Evolutionary conservation across 2,888 invertebrate genomes (phyloP).

Genomic region (Pyrrhosoma nymphula): DNA sequence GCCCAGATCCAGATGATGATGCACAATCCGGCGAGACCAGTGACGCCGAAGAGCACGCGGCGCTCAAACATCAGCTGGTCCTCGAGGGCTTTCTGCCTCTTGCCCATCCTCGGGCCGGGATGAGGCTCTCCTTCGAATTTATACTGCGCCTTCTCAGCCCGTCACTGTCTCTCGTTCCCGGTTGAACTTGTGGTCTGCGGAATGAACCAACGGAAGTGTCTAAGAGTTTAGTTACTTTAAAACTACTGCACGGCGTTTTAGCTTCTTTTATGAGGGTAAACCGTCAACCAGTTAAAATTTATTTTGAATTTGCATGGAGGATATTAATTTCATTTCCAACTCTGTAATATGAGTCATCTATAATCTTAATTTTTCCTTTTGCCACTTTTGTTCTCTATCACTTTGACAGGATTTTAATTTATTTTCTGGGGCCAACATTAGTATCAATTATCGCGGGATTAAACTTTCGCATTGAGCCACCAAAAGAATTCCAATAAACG

Average conservation of each 20-base stretch:
- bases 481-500: no score
- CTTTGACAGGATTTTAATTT: no score
- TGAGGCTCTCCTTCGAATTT: background rate
- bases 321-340: no score
- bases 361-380: no score
- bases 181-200: background rate
- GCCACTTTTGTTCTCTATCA: no score
- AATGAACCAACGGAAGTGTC: background rate
- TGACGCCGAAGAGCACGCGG: slow-evolving; percentile 86
- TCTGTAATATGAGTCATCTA: no score
- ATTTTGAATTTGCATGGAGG: no score
- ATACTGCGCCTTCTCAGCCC: background rate
- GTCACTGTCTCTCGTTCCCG: background rate
- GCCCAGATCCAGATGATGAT: slow-evolving; percentile 87
- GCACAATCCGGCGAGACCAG: slow-evolving; percentile 83
- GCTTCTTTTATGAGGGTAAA: no score
- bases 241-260: background rate
- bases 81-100: slow-evolving; percentile 69
- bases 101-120: background rate
- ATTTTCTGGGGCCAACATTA: no score
- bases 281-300: no score
- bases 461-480: no score
- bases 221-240: background rate
- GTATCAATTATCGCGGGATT: no score
- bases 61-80: slow-evolving; percentile 85